Percentiles rank a stretch among this genome's conserved stretches.
These are phyloP conservation scores for Athene noctua DNA, from an alignment of 2,113 vertebrate species.

Conservation along the genomic window DNA sequence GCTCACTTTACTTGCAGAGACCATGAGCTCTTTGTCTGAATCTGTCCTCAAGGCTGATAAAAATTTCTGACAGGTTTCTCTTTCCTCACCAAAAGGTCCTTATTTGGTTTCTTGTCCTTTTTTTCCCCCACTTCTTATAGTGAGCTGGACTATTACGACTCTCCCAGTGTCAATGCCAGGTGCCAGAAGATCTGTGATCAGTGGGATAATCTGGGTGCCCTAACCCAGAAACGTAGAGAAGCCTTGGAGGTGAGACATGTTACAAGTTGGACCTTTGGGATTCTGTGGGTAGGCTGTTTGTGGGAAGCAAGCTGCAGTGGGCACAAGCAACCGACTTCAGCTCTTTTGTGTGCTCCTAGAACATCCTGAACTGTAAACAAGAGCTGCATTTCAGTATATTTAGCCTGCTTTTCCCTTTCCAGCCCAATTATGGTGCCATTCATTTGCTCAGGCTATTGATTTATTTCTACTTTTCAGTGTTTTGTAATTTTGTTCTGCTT, in stretches of 20 bases:
- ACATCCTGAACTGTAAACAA: neutral
- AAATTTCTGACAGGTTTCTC: neutral
- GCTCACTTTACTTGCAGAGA: neutral
- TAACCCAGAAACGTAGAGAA: slow-evolving; percentile 95
- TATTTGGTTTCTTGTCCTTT: neutral
- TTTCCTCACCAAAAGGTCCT: neutral
- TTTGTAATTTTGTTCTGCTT: neutral
- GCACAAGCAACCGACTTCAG: neutral
- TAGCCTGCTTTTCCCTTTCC: neutral
- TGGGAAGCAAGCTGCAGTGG: neutral
- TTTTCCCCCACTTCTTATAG: slow-evolving; percentile 64
- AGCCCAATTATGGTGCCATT: neutral
- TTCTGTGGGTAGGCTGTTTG: neutral
- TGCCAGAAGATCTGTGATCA: slow-evolving; percentile 98
- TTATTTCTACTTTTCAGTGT: neutral
- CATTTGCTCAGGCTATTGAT: neutral
- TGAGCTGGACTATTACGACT: slow-evolving; percentile 98
- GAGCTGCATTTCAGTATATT: neutral
- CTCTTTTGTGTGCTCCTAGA: neutral
- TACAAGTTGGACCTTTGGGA: neutral
- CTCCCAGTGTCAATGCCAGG: slow-evolving; percentile 93
- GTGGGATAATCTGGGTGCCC: slow-evolving; percentile 91
- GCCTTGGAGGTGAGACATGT: slow-evolving; percentile 86
- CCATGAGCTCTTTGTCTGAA: neutral
- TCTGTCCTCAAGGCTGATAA: neutral